Evolutionary conservation across 2,888 invertebrate genomes (phyloP), one percentile per base, ranked within the genome.

Genomic region (Ennomos erosarius): DNA sequence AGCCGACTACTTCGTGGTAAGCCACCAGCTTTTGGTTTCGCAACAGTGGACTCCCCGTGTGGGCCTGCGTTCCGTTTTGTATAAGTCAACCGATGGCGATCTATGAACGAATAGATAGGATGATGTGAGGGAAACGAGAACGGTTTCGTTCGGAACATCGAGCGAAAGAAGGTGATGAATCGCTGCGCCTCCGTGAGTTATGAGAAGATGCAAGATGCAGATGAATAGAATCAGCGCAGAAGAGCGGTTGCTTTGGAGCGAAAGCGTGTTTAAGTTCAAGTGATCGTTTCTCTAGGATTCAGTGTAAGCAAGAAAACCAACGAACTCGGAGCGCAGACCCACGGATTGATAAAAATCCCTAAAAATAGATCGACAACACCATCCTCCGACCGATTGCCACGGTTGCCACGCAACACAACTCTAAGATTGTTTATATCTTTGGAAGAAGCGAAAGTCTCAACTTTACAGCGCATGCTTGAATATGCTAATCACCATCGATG

Each of bases 381-480:
- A 92, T 92, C 92, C 92, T 92, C 92, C 85, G 91, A 86, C 90
- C 90, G 91, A 87, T 79, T 84, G 87, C 81, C 88, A 69, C 77
- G 80, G 79, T 73, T 78, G 76, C 76, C 67, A 76, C 79, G 80
- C 74, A 74, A 75, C 70, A 68, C 70, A 68, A 54, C 68, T 68
- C 69, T 68, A 71, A 59, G 64, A 69, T 67, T 70, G 72, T 70
- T 73, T 71, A 71, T 75, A 79, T 75, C 67, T 81, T 85, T 83
- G 78, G 84, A 88, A 88, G 81, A 89, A 90, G 90, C 90, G 85
- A 82, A 82, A 88, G 84, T 87, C 82, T 88, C 88, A 89, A 89
- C 85, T 85, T 88, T 87, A 91, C 87, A 89, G 90, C 90, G 89
- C 91, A 91, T 91, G 91, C 91, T 90, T 84, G 85, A 88, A 78